Base-by-base conservation (phyloP, 2,113 vertebrate genomes). In the Nerophis ophidion region DNA sequence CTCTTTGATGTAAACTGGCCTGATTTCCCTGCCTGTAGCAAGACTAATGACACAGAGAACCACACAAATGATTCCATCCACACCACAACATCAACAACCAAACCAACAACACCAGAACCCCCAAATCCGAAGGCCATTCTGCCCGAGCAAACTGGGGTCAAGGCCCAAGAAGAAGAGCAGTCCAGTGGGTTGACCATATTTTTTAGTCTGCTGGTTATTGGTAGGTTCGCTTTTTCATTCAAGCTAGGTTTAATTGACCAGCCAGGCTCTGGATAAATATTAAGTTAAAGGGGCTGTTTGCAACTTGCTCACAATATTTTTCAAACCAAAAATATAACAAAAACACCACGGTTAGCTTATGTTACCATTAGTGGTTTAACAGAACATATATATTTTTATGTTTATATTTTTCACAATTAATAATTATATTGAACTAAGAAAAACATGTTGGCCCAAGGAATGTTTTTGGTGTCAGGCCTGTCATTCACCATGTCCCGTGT, bases 181-280 rank as follows among this genome's bases (percentile, higher is more conserved):
- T 99, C 97, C 0, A 99, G 92, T 1, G 97, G 97, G 72, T 91
- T 99, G 95, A 97, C 92, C 0, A 99, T 99, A 55, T 99, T 99
- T 86, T 99, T 99, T 87, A 98, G 91, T 65, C 92, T 99, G 60
- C 91, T 99, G 4, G 95, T 99, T 54, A 87, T 99, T 81, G 96
- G 97, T 99, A 80, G 80, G 85, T 89, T 38, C 5, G 11, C 10
- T 44, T 36, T 56, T 56, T 36, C 19, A 11, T 56, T 42, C 36
- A 42, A 42, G 15, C 12, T 4, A 19, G 15, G 5, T 11, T 8
- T 38, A 16, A 16, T 16, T 3, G 19, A 14, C 12, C 12, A 7
- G 11, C 26, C 12, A 14, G 26, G 12, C 11, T 52, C 10, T 51
- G 1, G 48, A 11, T 52, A 33, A 33, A 5, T 7, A 52, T 33